Conservation (phyloP, 1,140 invertebrate species). For the Calliopsis andreniformis region DNA sequence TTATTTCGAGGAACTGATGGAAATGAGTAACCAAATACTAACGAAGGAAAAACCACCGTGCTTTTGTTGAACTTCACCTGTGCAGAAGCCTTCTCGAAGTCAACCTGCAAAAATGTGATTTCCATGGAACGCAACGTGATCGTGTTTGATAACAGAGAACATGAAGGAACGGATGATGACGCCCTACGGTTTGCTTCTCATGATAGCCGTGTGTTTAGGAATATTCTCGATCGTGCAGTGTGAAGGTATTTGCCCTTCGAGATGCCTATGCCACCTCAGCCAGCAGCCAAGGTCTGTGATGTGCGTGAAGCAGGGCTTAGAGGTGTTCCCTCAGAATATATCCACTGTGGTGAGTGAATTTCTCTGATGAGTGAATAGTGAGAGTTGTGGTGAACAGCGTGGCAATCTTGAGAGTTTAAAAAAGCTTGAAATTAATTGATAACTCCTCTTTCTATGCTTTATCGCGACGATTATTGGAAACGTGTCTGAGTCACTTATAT, state of each 20-base stretch:
- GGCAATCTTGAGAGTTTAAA: neutral
- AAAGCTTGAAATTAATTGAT: neutral
- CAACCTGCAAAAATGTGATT: constrained; percentile 31
- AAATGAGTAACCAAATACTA: neutral
- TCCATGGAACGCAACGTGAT: constrained; percentile 17
- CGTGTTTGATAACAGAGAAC: constrained; percentile 19
- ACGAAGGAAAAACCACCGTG: neutral
- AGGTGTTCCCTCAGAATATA: constrained; percentile 66
- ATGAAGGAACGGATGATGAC: constrained; percentile 37
- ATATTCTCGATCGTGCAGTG: constrained; percentile 29
- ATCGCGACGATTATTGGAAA: constrained; percentile 22
- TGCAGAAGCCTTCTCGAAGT: no score
- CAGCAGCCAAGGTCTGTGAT: constrained; percentile 56
- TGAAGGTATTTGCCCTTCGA: constrained; percentile 55
- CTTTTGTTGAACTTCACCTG: neutral
- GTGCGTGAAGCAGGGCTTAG: constrained; percentile 62
- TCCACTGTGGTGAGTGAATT: constrained; percentile 60
- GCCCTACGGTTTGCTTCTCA: neutral
- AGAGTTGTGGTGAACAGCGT: neutral
- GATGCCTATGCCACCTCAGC: constrained; percentile 65
- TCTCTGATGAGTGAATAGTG: neutral
- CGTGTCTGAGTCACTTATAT: constrained; percentile 24
- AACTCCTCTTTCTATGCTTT: neutral
- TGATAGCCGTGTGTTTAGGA: constrained; percentile 15
- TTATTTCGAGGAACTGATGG: neutral